Conservation (phyloP, 1,140 invertebrate genomes). For the Melanaphis sacchari region DNA sequence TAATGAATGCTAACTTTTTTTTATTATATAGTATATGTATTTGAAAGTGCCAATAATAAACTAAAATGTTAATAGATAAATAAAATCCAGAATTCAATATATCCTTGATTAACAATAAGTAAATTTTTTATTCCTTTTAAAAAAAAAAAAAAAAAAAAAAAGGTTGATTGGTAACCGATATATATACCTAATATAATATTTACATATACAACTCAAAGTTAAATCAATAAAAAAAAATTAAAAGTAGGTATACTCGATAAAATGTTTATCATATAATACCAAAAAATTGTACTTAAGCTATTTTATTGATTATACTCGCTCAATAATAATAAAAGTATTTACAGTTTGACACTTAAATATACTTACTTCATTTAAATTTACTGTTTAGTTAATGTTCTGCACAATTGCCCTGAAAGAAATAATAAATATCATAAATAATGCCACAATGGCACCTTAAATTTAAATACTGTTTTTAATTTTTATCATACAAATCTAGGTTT, state of each 20-base stretch:
- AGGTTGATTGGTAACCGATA: neutral
- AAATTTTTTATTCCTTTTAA: neutral
- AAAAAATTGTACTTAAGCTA: neutral
- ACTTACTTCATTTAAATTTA: neutral
- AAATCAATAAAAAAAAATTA: conserved; percentile 6
- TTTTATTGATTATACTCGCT: neutral
- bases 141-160: neutral
- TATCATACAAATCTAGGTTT: neutral
- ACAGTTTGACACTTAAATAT: neutral
- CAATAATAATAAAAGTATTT: neutral
- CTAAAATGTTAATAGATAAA: neutral
- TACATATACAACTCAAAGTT: neutral
- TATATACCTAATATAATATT: neutral
- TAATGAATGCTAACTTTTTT: neutral
- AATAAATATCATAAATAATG: neutral
- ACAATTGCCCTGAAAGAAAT: neutral
- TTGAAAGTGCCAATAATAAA: neutral
- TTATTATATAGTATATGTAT: neutral
- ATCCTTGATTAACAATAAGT: neutral
- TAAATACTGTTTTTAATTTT: neutral
- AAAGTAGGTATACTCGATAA: neutral
- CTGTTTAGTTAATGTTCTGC: neutral
- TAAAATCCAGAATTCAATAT: neutral
- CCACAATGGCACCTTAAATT: neutral
- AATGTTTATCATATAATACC: neutral